These are phyloP conservation scores for Agrypnus murinus DNA, from an alignment of 2,888 invertebrate genomes.

Conservation along the genomic window DNA sequence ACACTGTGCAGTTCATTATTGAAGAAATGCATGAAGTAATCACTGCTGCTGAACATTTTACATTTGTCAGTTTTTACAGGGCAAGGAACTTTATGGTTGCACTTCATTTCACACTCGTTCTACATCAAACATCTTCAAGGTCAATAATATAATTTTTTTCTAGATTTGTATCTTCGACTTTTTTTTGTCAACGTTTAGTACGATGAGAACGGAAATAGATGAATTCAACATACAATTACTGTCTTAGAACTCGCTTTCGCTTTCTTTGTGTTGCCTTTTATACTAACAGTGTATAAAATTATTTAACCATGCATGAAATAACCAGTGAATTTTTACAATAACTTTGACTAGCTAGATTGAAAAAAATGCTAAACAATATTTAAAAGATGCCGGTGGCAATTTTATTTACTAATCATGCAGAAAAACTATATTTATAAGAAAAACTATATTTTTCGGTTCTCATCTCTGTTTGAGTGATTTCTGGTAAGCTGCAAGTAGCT, in stretches of 20 bases:
- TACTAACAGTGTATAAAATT: too few relatives aligned
- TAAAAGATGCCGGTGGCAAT: too few relatives aligned
- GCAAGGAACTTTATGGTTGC: constrained; percentile 6
- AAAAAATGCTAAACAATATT: too few relatives aligned
- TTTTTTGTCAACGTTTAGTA: not conserved
- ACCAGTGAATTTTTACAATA: too few relatives aligned
- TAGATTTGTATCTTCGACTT: not conserved
- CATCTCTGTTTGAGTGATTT: too few relatives aligned
- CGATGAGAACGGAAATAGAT: constrained; percentile 24
- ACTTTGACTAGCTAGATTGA: too few relatives aligned
- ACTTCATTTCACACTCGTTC: constrained; percentile 21
- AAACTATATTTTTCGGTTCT: too few relatives aligned
- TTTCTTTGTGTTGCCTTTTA: constrained; percentile 18
- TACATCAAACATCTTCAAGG: constrained; percentile 18
- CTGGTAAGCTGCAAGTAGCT: too few relatives aligned
- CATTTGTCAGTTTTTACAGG: not conserved
- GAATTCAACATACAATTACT: too few relatives aligned
- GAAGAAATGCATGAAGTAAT: constrained; percentile 19
- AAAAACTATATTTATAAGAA: too few relatives aligned
- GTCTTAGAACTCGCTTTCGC: constrained; percentile 16
- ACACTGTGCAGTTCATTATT: constrained; percentile 7
- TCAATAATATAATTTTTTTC: constrained; percentile 4
- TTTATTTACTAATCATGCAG: too few relatives aligned
- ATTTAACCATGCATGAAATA: too few relatives aligned
- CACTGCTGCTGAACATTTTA: not conserved